Evolutionary conservation across 2,113 vertebrate genomes (phyloP), one percentile per base, ranked within the genome.

Genomic region (Alligator sinensis): DNA sequence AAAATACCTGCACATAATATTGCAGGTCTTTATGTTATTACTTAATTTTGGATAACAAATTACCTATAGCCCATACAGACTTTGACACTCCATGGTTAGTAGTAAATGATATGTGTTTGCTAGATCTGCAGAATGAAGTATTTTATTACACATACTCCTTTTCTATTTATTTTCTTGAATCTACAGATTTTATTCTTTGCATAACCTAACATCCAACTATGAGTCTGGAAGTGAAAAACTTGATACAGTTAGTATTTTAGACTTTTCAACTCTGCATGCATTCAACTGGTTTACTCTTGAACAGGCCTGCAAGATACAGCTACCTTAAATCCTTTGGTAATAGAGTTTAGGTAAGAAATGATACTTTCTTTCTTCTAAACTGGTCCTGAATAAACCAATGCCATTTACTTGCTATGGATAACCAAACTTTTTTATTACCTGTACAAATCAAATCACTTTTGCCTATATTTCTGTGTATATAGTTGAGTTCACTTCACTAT

Each of bases 361-460:
- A 78, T 55, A 3, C 4, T 89, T 87, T 89, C 62, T 82, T 87
- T 21, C 54, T 9, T 38, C 2, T 78, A 22, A 15, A n/a, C 57
- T 9, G 7, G 5, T 91, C 92, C 76, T 87, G 86, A 85, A 28
- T 5, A 54, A 6, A 82, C 2, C 0, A 0, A 78, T 91, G 88
- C 72, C 6, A 62, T 88, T 93, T 91, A 16, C 85, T 80, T 77
- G 0, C 61, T 92, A 34, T 34, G 7, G 2, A 2, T 63, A 61
- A 76, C 18, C 27, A 81, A 54, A 84, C 11, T 38, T 72, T 63
- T 11, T 68, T 87, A 86, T 62, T 72, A 59, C 2, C 18, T 80
- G 84, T 4, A 92, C n/a, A 93, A 77, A 87, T 92, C 14, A 91
- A 86, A 82, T 84, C 3, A 38, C 77, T 87, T 92, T 17, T 76